Base-by-base conservation (phyloP, 2,797 vertebrate species). In the Sebastes minor region DNA sequence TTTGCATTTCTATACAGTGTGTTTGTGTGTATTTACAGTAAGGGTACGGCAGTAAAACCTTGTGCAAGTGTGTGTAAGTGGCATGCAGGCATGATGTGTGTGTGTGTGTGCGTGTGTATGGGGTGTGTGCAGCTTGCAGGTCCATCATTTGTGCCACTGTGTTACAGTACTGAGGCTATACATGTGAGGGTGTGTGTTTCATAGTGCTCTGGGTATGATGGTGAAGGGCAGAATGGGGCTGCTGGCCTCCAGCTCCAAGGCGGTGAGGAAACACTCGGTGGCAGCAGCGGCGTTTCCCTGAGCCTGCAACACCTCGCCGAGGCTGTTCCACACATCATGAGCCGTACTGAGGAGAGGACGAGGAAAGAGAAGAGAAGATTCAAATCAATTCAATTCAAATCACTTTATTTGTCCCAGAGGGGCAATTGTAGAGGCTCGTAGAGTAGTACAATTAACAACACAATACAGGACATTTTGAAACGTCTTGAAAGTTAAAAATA, bases 231-330 rank as follows among this genome's bases (percentile, higher is more conserved):
- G 96, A 0, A 99, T 96, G 0, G 98, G 98, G 90, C 98, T 98
- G 96, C 98, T 99, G 87, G 98, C 98, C 94, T 99, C 98, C 71
- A 99, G 97, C 94, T 99, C 98, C 95, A 99, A 88, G 0, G 98
- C 98, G 0, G 97, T 98, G 79, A 99, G 96, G 93, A 99, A 99
- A 93, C 98, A 99, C 94, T 99, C 98, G 0, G 98, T 99, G 0
- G 98, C 98, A 0, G 98, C 98, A 0, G 96, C 95, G 0, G 97
- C 95, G 23, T 99, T 98, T 87, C 98, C 98, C 94, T 99, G 98
- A 61, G 98, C 97, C 93, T 99, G 98, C 76, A 99, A 94, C 89
- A 99, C 98, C 93, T 99, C 98, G 0, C 98, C 98, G 57, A 99
- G 96, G 88, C 97, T 97, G 12, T 99, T 99, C 98, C 98, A 99